Conservation (phyloP, 2,113 vertebrate genomes). For the Camelus bactrianus region DNA sequence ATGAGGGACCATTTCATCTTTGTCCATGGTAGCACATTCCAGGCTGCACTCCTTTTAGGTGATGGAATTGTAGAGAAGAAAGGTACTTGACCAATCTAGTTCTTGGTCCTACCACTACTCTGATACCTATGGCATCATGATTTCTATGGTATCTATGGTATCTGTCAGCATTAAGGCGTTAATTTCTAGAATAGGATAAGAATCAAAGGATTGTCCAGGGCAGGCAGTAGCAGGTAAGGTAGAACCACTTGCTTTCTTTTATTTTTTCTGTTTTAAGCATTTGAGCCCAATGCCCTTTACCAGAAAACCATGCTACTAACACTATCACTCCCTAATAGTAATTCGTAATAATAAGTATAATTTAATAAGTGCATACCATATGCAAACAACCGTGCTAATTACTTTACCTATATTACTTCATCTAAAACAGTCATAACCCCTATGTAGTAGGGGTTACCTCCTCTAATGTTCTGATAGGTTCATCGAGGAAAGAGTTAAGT, state of each 20-base stretch:
- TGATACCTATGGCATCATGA: not conserved
- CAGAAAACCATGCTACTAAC: not conserved
- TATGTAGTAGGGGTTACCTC: not conserved
- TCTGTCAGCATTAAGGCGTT: not conserved
- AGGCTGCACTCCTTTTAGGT: not conserved
- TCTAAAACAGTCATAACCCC: not conserved
- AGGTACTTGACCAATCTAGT: not conserved
- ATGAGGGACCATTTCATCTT: not conserved
- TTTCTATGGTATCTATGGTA: not conserved
- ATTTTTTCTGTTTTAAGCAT: slow-evolving; percentile 16
- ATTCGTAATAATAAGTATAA: not conserved
- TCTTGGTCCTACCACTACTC: not conserved
- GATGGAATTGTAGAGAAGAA: not conserved
- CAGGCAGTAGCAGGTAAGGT: not conserved
- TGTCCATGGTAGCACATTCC: not conserved
- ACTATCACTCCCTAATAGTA: not conserved
- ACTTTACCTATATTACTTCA: not conserved
- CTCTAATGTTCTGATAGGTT: not conserved
- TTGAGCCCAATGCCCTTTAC: not conserved
- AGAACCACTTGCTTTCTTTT: not conserved
- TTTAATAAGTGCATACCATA: not conserved
- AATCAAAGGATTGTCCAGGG: not conserved
- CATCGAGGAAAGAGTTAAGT: not conserved
- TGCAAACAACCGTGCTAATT: not conserved
- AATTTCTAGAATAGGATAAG: not conserved